Conservation (phyloP, 2,888 invertebrate genomes). For the Charanyca ferruginea region DNA sequence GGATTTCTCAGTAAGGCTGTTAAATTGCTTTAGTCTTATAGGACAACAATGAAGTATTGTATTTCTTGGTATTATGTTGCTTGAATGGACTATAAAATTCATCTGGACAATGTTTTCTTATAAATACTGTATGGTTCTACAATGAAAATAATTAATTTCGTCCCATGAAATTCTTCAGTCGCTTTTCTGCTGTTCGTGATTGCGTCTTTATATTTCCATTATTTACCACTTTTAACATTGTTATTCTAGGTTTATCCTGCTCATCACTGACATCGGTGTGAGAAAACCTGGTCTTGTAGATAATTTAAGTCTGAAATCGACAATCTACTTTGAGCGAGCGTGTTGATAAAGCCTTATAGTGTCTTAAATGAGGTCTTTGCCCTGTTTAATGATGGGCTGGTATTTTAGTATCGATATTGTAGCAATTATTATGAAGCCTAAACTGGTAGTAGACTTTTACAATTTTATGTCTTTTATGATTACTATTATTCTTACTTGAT, state of each 20-base stretch:
- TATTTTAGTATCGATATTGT: too few relatives aligned
- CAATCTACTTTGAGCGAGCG: too few relatives aligned
- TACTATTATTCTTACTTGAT: too few relatives aligned
- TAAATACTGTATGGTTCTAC: background rate
- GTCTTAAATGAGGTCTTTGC: too few relatives aligned
- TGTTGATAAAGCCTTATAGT: too few relatives aligned
- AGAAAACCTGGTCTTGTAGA: background rate
- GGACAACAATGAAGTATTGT: slow-evolving; percentile 26
- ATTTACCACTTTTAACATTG: background rate
- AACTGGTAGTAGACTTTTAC: too few relatives aligned
- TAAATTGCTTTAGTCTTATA: slow-evolving; percentile 25
- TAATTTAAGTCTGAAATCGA: background rate
- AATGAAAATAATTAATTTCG: background rate
- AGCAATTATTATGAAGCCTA: too few relatives aligned
- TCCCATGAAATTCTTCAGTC: background rate
- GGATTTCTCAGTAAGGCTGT: slow-evolving; percentile 39
- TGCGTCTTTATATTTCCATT: background rate
- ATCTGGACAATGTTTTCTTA: background rate
- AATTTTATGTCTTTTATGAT: too few relatives aligned
- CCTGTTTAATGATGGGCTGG: too few relatives aligned
- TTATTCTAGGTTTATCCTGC: background rate
- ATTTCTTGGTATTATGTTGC: background rate
- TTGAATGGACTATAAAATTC: background rate
- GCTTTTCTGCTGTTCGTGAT: background rate
- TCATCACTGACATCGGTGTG: background rate